A percentile compares a stretch with the other conserved stretches of the same genome.
Conservation (phyloP, 2,888 invertebrate species). For the Platypus cylindrus region DNA sequence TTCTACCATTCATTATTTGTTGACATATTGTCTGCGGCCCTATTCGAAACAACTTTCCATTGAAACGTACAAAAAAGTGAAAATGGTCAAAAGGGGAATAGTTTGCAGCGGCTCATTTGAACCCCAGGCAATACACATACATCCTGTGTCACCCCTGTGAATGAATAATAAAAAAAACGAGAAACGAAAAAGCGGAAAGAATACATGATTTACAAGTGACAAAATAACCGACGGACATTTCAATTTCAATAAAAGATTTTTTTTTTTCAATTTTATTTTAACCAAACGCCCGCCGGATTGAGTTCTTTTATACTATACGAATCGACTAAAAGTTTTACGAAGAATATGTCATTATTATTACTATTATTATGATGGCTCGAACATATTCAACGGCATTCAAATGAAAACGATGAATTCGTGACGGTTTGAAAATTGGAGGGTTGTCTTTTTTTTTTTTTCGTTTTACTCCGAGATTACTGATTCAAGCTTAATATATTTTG, state of each 20-base stretch:
- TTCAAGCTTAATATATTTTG: slow-evolving; percentile 1
- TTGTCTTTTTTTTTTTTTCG: neutral
- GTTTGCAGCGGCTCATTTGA: too few relatives aligned
- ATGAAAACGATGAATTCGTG: slow-evolving; percentile 9
- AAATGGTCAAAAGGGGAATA: too few relatives aligned
- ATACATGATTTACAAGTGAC: slow-evolving; percentile 12
- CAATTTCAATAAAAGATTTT: slow-evolving; percentile 12
- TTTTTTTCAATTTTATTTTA: slow-evolving; percentile 5
- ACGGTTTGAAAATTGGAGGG: neutral
- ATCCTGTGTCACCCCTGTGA: too few relatives aligned
- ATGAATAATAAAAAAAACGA: too few relatives aligned
- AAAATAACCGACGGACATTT: slow-evolving; percentile 13
- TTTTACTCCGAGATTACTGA: neutral
- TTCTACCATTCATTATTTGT: too few relatives aligned
- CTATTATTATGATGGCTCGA: too few relatives aligned
- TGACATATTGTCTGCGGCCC: too few relatives aligned
- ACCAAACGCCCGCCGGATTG: slow-evolving; percentile 9
- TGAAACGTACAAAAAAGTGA: too few relatives aligned
- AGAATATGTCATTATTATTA: slow-evolving; percentile 9
- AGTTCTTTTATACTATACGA: slow-evolving; percentile 7
- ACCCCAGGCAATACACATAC: too few relatives aligned
- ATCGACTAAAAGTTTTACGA: slow-evolving; percentile 8
- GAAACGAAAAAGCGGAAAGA: too few relatives aligned
- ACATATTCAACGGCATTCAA: slow-evolving; percentile 9
- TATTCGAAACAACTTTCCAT: too few relatives aligned